These are phyloP conservation scores for Scolopax mira DNA, from an alignment of 2,113 vertebrate species.

Conservation along the genomic window DNA sequence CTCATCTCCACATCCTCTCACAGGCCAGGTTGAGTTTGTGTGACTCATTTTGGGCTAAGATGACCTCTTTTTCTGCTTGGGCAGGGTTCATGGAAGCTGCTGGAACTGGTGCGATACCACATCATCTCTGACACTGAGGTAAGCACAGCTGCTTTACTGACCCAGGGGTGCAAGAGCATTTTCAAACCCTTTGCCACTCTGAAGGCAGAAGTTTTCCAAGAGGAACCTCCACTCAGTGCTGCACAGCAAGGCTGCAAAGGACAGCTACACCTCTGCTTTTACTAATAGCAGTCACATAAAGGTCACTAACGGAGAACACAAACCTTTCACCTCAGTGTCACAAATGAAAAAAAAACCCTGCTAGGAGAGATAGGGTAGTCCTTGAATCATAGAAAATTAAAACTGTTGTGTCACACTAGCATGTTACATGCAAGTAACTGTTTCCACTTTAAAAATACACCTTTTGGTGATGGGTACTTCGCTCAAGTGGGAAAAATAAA, in stretches of 20 bases:
- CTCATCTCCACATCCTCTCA: not conserved
- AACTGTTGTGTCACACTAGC: not conserved
- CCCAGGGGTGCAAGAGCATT: not conserved
- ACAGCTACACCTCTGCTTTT: not conserved
- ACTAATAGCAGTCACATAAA: not conserved
- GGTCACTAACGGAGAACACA: not conserved
- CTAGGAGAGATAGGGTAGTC: not conserved
- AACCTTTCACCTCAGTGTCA: not conserved
- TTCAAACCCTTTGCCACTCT: not conserved
- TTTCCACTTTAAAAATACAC: not conserved
- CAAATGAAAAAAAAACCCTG: not conserved
- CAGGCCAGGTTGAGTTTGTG: not conserved
- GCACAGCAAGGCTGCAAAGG: not conserved
- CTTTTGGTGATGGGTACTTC: not conserved
- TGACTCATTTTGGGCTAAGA: not conserved
- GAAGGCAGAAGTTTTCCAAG: not conserved
- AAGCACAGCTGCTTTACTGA: not conserved
- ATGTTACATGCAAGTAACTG: not conserved
- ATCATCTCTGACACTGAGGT: constrained; percentile 79
- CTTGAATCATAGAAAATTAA: not conserved
- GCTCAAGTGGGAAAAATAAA: not conserved
- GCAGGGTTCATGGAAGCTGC: constrained; percentile 85
- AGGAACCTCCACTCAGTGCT: not conserved
- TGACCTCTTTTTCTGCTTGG: not conserved
- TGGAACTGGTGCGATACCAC: constrained; percentile 89